phyloP scores from a whole-genome alignment of 2,888 invertebrate genomes.

The Glyphotaelius pellucidus region DNA sequence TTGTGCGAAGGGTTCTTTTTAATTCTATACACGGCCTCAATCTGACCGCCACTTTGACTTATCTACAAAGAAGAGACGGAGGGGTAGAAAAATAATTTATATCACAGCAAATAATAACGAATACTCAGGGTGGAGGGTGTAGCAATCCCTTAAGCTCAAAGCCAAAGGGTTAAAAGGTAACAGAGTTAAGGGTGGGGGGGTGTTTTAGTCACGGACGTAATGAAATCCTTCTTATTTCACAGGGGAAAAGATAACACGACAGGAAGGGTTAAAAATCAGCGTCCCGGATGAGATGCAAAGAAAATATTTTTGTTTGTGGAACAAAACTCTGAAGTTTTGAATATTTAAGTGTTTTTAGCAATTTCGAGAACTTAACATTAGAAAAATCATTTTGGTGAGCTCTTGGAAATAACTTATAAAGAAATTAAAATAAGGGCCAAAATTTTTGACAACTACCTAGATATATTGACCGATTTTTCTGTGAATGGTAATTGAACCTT shows the following conservation, averaged over 20 bases:
- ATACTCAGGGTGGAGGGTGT: slow-evolving; percentile 55
- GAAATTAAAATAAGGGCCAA: not conserved
- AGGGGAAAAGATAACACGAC: slow-evolving; percentile 48
- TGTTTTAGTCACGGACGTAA: slow-evolving; percentile 56
- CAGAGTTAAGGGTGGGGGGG: slow-evolving; percentile 60
- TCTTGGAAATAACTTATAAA: not conserved
- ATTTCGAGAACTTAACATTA: not conserved
- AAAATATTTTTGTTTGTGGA: slow-evolving; percentile 43
- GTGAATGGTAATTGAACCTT: no score
- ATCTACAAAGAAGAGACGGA: slow-evolving; percentile 57
- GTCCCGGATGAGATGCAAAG: slow-evolving; percentile 39
- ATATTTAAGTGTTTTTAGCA: slow-evolving; percentile 15
- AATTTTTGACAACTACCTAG: not conserved
- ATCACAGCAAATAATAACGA: slow-evolving; percentile 61
- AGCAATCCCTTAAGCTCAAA: slow-evolving; percentile 62
- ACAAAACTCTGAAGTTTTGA: slow-evolving; percentile 20
- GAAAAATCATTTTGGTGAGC: not conserved
- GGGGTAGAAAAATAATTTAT: slow-evolving; percentile 64
- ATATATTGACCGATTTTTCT: no score
- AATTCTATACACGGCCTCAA: slow-evolving; percentile 16
- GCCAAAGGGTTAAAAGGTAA: slow-evolving; percentile 66
- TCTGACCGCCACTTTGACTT: slow-evolving; percentile 58
- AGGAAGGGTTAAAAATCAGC: slow-evolving; percentile 49
- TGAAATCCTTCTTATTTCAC: slow-evolving; percentile 63
- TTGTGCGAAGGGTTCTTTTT: slow-evolving; percentile 9